phyloP scores from a whole-genome alignment of 2,113 vertebrate species.

The Xyliphius kryptos region DNA sequence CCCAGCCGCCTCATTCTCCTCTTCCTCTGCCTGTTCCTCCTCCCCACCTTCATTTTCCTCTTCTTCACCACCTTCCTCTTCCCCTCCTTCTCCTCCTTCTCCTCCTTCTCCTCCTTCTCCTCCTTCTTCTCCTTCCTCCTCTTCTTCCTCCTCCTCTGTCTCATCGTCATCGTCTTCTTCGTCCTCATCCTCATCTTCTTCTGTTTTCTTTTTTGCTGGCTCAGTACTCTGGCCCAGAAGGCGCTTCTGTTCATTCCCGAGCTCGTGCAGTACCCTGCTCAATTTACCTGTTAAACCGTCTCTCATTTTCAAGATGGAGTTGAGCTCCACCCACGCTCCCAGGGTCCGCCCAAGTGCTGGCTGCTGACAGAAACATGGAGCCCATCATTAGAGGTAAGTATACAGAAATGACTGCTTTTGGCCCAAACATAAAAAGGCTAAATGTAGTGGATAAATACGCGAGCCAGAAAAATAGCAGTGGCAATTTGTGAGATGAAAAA shows the following conservation, averaged over 20 bases:
- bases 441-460: conserved; percentile 26
- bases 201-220: conserved; percentile 22
- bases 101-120: conserved; percentile 4
- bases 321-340: conserved; percentile 46
- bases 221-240: conserved; percentile 50
- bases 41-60: conserved; percentile 39
- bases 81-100: conserved; percentile 27
- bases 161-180: conserved; percentile 50
- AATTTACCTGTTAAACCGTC: conserved; percentile 28
- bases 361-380: conserved; percentile 35
- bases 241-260: conserved; percentile 48
- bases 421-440: conserved; percentile 22
- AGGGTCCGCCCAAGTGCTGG: conserved; percentile 45
- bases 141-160: conserved; percentile 32
- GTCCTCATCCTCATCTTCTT: conserved; percentile 30
- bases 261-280: conserved; percentile 48
- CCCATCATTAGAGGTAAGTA: conserved; percentile 30
- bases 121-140: conserved; percentile 19
- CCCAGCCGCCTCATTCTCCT: conserved; percentile 42
- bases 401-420: conserved; percentile 26
- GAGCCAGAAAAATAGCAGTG: conserved; percentile 24
- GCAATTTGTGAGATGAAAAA: conserved; percentile 34
- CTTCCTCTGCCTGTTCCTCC: too few species aligned
- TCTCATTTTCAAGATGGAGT: conserved; percentile 32
- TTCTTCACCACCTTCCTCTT: conserved; percentile 41